Base-by-base conservation (phyloP, 2,797 vertebrate genomes). In the Pseudotriccus pelzelni region DNA sequence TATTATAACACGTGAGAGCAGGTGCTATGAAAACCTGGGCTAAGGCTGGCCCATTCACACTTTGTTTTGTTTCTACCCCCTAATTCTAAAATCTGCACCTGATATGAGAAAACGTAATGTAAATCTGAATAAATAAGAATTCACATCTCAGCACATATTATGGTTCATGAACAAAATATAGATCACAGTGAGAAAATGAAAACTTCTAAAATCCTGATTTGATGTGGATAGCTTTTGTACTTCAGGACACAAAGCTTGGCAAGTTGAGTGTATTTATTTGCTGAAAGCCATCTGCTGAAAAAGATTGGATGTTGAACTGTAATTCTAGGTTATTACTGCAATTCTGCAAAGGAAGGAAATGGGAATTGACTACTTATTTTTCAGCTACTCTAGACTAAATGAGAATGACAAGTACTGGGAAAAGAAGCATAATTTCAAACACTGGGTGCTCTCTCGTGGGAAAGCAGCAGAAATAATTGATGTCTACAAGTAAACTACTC, bases 291-390 rank as follows among this genome's bases (percentile, higher is more conserved):
- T 93, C 87, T 90, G 52, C 80, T 91, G 83, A 88, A 76, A 91
- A 94, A 79, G 55, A 93, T 77, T 92, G 87, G 74, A 82, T 91
- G 37, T 56, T 56, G 41, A 88, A 86, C 49, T 84, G 63, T 82
- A 93, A 94, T 94, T 95, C 72, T 60, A 79, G 59, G 83, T 96
- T 95, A 88, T 94, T 94, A 86, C 59, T 90, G 80, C 34, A 96
- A 62, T 91, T 93, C 76, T 87, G 70, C 70, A 73, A 79, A 84
- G 74, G 55, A 89, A 95, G 66, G 80, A 95, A 91, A 67, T 67
- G 44, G 44, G 55, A 92, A 94, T 67, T 86, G 82, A 74, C 84
- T 91, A 49, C 50, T 94, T 91, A 50, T 78, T 59, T 96, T 90
- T 95, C 85, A 94, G 9, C 76, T 50, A 11, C 28, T 79, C 70